Evolutionary conservation across 2,797 vertebrate genomes (phyloP).

Genomic region (Rhinoraja longicauda): DNA sequence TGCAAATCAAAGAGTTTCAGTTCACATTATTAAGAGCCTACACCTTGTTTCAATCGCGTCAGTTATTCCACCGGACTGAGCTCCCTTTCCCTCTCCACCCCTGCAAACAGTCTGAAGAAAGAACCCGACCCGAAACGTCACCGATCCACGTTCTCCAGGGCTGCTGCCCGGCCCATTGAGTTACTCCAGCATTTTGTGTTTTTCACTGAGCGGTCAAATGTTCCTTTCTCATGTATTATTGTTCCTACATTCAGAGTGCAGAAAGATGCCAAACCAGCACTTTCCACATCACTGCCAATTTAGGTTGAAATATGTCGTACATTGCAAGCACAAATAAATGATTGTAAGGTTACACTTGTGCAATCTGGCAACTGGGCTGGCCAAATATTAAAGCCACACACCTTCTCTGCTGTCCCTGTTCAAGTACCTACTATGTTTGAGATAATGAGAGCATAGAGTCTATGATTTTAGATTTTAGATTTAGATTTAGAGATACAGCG

Average conservation of each 20-base stretch:
- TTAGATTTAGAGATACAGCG: too few species aligned
- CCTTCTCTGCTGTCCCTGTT: not conserved
- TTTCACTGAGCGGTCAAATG: conserved; percentile 16
- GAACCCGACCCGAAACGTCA: too few species aligned
- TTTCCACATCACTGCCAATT: not conserved
- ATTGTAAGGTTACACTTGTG: too few species aligned
- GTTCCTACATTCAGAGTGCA: conserved; percentile 41
- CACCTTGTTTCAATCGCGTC: not conserved
- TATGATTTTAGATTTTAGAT: too few species aligned
- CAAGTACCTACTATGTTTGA: not conserved
- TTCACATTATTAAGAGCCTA: not conserved
- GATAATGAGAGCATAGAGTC: not conserved
- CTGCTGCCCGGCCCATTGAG: too few species aligned
- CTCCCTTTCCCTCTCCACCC: too few species aligned
- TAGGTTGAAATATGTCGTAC: not conserved
- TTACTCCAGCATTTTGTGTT: too few species aligned
- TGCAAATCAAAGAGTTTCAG: conserved; percentile 41
- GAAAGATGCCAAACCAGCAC: not conserved
- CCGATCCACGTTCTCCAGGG: too few species aligned
- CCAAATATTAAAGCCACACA: not conserved
- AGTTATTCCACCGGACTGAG: conserved; percentile 28
- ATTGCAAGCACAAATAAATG: not conserved
- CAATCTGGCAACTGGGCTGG: not conserved
- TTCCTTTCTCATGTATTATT: conserved; percentile 38
- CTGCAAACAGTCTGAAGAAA: too few species aligned